These are phyloP conservation scores for Orbicella faveolata DNA, from an alignment of 64 coral and sea anemone species.

Conservation along the genomic window DNA sequence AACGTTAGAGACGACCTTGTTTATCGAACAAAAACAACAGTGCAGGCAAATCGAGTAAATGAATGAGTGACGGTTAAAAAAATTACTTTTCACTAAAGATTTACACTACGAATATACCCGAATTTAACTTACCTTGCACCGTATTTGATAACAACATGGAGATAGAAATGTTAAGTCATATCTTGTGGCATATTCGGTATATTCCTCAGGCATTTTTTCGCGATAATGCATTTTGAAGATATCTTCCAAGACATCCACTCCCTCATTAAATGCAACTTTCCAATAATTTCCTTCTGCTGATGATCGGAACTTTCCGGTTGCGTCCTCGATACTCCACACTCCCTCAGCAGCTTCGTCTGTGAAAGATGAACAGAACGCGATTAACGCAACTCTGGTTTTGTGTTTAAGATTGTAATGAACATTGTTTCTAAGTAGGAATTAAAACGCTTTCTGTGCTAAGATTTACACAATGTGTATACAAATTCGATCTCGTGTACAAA, in stretches of 20 bases:
- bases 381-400: too few species aligned
- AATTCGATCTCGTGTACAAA: too few species aligned
- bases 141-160: not conserved
- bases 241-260: not conserved
- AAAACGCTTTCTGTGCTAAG: too few species aligned
- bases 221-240: not conserved
- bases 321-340: slow-evolving; percentile 1
- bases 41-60: too few species aligned
- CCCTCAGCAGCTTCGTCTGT: not conserved
- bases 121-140: not conserved
- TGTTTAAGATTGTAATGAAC: too few species aligned
- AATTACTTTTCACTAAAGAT: too few species aligned
- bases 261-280: not conserved
- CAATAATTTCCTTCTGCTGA: not conserved
- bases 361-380: too few species aligned
- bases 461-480: too few species aligned
- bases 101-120: too few species aligned
- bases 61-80: too few species aligned
- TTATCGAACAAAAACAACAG: not conserved
- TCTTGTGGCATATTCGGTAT: not conserved
- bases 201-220: not conserved
- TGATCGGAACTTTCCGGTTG: not conserved
- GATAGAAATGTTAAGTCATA: slow-evolving; percentile 10
- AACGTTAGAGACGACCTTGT: not conserved
- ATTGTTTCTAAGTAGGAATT: too few species aligned